Evolutionary conservation across 2,888 invertebrate genomes (phyloP), one percentile per base, ranked within the genome.

Genomic region (Thysanoteuthis rhombus): DNA sequence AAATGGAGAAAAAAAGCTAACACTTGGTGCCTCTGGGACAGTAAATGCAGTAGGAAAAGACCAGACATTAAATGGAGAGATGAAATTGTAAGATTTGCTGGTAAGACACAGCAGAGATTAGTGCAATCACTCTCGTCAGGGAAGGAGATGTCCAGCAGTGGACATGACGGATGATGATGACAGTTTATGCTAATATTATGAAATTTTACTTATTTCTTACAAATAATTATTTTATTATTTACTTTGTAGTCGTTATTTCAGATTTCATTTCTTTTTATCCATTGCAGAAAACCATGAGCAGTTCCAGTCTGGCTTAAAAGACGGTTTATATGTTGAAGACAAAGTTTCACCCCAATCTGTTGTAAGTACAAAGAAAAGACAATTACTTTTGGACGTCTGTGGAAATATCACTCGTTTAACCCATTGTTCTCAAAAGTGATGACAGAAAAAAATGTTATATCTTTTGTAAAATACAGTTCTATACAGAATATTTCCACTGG

Each of bases 261-360:
- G 1, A 90, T 38, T 6, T 90, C 16, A 32, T 90, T 25, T 52
- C 6, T 90, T 12, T 42, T 32, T 52, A 6, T 39, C 8, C 10
- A 32, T n/a, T 52, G 52, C 91, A 93, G 93, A 93, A 75, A 90
- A 52, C 25, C 92, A 58, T 75, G 38, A 75, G 32, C 92, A 40
- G 5, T 42, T 45, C 25, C 42, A 92, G 91, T 45, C 52, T 52
- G 91, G 91, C 32, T 58, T 58, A 42, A 42, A 32, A 52, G 47
- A 58, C n/a, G 39, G 45, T 94, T 94, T 96, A 94, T 96, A 96
- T 94, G 94, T 94, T 28, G 96, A 96, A 94, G 96, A 96, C 93
- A 94, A 95, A 93, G 95, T 96, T 90, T 96, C 96, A 10, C 96
- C 96, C 1, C 95, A 95, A 28, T 95, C 96, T 40, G 93, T 94